phyloP scores from a whole-genome alignment of 2,888 invertebrate species.

The Nemotelus pantherinus region DNA sequence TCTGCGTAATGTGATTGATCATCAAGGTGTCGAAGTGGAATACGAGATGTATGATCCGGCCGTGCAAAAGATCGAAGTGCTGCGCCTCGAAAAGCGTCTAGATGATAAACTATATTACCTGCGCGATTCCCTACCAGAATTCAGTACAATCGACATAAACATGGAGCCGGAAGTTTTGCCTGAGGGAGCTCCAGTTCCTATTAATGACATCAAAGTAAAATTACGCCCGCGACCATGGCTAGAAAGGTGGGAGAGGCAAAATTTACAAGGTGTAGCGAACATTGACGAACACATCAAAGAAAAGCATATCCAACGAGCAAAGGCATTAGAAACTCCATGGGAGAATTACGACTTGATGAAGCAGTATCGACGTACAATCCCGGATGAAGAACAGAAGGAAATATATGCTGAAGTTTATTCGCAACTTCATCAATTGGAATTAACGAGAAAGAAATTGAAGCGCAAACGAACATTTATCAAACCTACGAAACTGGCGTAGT shows the following conservation, averaged over 20 bases:
- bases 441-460: constrained; percentile 71
- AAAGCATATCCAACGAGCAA: constrained; percentile 68
- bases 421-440: constrained; percentile 77
- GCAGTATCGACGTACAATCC: constrained; percentile 86
- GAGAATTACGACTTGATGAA: constrained; percentile 95
- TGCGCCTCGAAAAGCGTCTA: constrained; percentile 90
- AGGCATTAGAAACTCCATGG: constrained; percentile 75
- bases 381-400: constrained; percentile 86
- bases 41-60: constrained; percentile 91
- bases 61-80: constrained; percentile 87
- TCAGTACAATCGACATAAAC: constrained; percentile 90
- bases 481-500: constrained; percentile 67
- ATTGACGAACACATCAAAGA: constrained; percentile 69
- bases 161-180: constrained; percentile 86
- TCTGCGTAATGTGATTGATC: constrained; percentile 92
- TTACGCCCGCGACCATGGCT: constrained; percentile 88
- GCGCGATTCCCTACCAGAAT: constrained; percentile 88
- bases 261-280: constrained; percentile 77
- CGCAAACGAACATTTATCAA: constrained; percentile 71
- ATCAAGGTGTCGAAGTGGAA: constrained; percentile 76
- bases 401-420: constrained; percentile 86
- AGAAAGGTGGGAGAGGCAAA: constrained; percentile 86
- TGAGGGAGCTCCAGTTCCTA: constrained; percentile 80
- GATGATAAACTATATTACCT: constrained; percentile 91
- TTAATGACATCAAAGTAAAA: constrained; percentile 79